Conservation (phyloP, 35 echinoderm and acorn worm species). For the Amphiura filiformis region DNA sequence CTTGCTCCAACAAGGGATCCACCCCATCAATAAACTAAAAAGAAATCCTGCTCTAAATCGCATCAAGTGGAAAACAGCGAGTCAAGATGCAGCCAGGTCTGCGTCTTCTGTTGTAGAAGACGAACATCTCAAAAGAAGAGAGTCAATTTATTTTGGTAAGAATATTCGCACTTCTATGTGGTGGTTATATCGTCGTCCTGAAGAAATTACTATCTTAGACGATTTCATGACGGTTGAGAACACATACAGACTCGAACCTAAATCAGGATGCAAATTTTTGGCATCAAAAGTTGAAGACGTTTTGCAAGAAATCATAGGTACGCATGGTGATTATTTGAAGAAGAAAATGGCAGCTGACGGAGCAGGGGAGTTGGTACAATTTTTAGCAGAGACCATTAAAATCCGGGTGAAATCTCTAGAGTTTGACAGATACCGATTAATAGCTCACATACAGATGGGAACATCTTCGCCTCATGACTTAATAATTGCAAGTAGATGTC, state of each 20-base stretch:
- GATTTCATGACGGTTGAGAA: not conserved
- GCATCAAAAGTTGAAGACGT: not conserved
- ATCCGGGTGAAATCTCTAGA: not conserved
- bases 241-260: not conserved
- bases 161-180: not conserved
- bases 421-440: not conserved
- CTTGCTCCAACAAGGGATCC: not conserved
- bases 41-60: not conserved
- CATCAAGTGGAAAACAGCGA: not conserved
- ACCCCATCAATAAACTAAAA: not conserved
- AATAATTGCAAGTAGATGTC: not conserved
- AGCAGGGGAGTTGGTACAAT: not conserved
- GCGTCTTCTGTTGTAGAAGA: not conserved
- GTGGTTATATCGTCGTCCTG: not conserved
- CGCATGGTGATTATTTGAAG: not conserved
- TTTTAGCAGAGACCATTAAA: not conserved
- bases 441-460: not conserved
- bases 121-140: not conserved
- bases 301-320: not conserved
- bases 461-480: not conserved
- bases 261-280: not conserved
- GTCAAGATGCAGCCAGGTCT: not conserved
- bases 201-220: not conserved
- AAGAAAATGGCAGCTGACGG: not conserved
- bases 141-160: not conserved